Evolutionary conservation across 2,797 vertebrate genomes (phyloP).

Genomic region (Remorina albescens): DNA sequence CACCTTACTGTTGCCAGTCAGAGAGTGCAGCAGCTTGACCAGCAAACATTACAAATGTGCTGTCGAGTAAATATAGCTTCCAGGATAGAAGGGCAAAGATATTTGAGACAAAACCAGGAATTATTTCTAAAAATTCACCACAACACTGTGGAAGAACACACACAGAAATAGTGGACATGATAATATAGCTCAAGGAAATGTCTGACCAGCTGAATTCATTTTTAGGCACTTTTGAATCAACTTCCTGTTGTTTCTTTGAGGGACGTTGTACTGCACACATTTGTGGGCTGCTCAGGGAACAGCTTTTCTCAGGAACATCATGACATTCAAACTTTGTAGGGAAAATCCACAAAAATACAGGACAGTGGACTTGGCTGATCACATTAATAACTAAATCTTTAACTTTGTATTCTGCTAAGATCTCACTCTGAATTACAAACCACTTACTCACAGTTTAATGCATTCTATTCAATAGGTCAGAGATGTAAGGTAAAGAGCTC

Average conservation of each 20-base stretch:
- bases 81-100: constrained; percentile 25
- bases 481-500: constrained; percentile 52
- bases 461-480: constrained; percentile 38
- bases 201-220: constrained; percentile 57
- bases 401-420: constrained; percentile 10
- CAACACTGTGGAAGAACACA: constrained; percentile 16
- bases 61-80: constrained; percentile 68
- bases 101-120: constrained; percentile 45
- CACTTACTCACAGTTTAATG: constrained; percentile 50
- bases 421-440: constrained; percentile 40
- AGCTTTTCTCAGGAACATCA: constrained; percentile 64
- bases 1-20: constrained; percentile 63
- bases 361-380: constrained; percentile 12
- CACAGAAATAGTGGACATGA: background rate
- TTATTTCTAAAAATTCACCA: constrained; percentile 24
- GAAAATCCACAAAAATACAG: constrained; percentile 48
- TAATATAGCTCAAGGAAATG: constrained; percentile 18
- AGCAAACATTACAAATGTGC: constrained; percentile 50
- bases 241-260: constrained; percentile 51
- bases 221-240: constrained; percentile 49
- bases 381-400: constrained; percentile 16
- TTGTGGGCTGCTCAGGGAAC: constrained; percentile 74
- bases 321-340: constrained; percentile 60
- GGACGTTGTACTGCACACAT: constrained; percentile 57
- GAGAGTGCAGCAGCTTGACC: constrained; percentile 60